Conservation (phyloP, 2,888 invertebrate genomes). For the Cantharis lateralis region DNA sequence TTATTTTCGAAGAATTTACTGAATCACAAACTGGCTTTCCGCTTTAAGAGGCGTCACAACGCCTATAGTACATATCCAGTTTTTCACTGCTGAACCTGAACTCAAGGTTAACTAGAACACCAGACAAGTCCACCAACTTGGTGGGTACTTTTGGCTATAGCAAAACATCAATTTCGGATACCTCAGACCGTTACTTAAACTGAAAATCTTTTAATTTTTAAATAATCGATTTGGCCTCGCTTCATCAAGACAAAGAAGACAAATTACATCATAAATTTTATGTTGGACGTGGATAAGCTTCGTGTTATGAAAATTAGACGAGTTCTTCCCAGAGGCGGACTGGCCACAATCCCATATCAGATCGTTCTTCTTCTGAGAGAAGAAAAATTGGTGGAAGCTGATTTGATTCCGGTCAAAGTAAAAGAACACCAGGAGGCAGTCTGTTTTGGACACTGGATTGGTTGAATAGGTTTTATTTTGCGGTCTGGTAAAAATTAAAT, state of each 20-base stretch:
- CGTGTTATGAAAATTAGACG: not conserved
- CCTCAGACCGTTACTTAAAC: not conserved
- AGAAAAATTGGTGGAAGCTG: too few species aligned
- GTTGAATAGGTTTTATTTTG: too few species aligned
- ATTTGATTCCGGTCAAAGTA: too few species aligned
- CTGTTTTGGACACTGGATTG: too few species aligned
- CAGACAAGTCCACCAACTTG: constrained; percentile 19
- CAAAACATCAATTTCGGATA: not conserved
- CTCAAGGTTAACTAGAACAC: constrained; percentile 48
- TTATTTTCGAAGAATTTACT: constrained; percentile 17
- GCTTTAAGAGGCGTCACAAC: constrained; percentile 14
- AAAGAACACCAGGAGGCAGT: too few species aligned
- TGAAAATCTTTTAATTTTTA: not conserved
- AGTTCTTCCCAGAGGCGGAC: not conserved
- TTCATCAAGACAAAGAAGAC: not conserved
- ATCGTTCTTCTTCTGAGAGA: too few species aligned
- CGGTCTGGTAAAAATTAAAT: too few species aligned
- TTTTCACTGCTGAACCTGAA: constrained; percentile 39
- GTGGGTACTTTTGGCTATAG: not conserved
- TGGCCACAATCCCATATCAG: not conserved
- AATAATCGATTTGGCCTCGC: not conserved
- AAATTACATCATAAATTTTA: not conserved
- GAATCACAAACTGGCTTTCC: constrained; percentile 8
- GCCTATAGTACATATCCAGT: constrained; percentile 31
- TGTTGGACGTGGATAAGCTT: not conserved